These are phyloP conservation scores for Mobula hypostoma DNA, from an alignment of 2,113 vertebrate species.

Conservation along the genomic window DNA sequence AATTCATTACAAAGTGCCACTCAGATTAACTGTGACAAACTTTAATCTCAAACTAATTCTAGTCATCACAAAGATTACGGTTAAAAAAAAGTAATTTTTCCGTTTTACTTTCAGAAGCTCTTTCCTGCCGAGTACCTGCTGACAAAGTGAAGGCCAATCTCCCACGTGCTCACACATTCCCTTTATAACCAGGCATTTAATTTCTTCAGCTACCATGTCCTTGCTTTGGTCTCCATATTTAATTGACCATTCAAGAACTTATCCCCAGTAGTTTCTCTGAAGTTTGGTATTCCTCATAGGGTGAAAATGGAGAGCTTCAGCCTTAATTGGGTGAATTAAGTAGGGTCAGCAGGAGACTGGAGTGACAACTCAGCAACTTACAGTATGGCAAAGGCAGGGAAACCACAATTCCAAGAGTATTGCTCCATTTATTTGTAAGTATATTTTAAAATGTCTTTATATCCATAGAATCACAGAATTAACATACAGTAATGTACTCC, in stretches of 20 bases:
- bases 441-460: neutral
- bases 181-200: neutral
- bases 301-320: neutral
- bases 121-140: neutral
- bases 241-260: neutral
- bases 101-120: neutral
- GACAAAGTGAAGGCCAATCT: neutral
- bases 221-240: neutral
- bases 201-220: neutral
- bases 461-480: neutral
- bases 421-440: neutral
- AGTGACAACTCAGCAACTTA: neutral
- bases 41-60: neutral
- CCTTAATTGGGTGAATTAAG: neutral
- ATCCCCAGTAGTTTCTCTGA: neutral
- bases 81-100: neutral
- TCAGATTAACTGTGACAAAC: neutral
- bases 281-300: neutral
- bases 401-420: neutral
- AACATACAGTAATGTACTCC: neutral
- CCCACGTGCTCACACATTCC: neutral
- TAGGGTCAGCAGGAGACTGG: neutral
- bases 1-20: neutral
- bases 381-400: neutral
- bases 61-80: neutral